Base-by-base conservation (phyloP, 1,140 invertebrate species). In the Thaumatotibia leucotreta region DNA sequence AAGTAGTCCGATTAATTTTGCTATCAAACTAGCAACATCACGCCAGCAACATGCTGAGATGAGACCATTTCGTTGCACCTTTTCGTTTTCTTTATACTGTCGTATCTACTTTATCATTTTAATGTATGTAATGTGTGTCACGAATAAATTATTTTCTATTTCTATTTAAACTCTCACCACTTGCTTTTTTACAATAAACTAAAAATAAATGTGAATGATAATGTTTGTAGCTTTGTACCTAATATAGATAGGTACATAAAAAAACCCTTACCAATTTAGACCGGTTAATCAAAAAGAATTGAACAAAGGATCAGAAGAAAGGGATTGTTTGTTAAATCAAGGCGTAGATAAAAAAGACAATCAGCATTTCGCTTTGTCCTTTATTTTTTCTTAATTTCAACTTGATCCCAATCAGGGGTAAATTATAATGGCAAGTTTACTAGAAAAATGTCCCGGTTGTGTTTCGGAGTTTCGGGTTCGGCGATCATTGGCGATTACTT, bases 321-420 rank as follows among this genome's bases (percentile, higher is more conserved):
- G 67, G 68, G 68, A 65, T 68, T 80, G 82, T 87, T 84, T 82
- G 83, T 83, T 76, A 82, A 89, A 86, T 86, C 84, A 89, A 83
- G 76, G 70, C 61, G 64, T 64, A 76, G 80, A 86, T 86, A 82
- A 83, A 83, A 86, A 82, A 78, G 72, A 82, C 79, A 80, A 82
- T 80, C 79, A 64, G 63, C 63, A 31, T 61, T 69, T 73, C 79
- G 77, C 68, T 79, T 85, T 81, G 77, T 80, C 73, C 67, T 84
- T 82, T 88, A 86, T 87, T 87, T 87, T 88, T 87, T 89, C 83
- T 87, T 89, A 89, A 89, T 89, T 87, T 86, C 80, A 75, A 82
- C 68, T 83, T 86, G 85, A 89, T 89, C 85, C 75, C 87, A 89
- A 89, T 89, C 87, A 84, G 79, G 77, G 83, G 84, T 88, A 88